Evolutionary conservation across 2,888 invertebrate genomes (phyloP), one percentile per base, ranked within the genome.

Genomic region (Dolichopus griseipennis): DNA sequence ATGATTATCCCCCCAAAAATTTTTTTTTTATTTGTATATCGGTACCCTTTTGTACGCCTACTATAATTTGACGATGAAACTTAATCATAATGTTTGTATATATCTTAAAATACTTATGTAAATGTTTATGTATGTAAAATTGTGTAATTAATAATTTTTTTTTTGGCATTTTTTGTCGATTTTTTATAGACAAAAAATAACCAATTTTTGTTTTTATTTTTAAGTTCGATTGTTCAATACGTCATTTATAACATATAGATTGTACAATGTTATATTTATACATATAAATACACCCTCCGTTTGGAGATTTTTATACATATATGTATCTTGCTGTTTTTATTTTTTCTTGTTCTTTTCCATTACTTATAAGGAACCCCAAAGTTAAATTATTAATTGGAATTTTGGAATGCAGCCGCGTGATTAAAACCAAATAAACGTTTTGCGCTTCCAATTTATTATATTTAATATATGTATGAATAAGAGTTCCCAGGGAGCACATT

Each of bases 371-470:
- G 52, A 52, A 52, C 52, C 52, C 52, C 52, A 52, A 52, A 52
- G 52, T 18, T 12, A 52, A 18, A 52, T 52, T 52, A 52, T 52
- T 52, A 52, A 52, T 52, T 52, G 52, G 52, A 52, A 52, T 52
- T 52, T 52, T 18, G 52, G 52, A 52, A 52, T 52, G 52, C 52
- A 52, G n/a, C 52, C 52, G 52, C 52, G 52, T 52, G 52, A 52
- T 52, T 52, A 52, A 52, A 52, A 52, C 52, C n/a, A 52, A 52
- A 52, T 52, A 52, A 52, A 52, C n/a, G 52, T 15, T 52, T 52
- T 52, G 15, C 52, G 52, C 52, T 52, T 52, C 52, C 52, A 52
- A 52, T 52, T 52, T 15, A 52, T 52, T 52, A 4, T 18, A 52
- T 52, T 18, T 52, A 18, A 52, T 4, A n/a, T 18, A 52, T n/a